Base-by-base conservation (phyloP, 2,113 vertebrate genomes). In the Elephas maximus region DNA sequence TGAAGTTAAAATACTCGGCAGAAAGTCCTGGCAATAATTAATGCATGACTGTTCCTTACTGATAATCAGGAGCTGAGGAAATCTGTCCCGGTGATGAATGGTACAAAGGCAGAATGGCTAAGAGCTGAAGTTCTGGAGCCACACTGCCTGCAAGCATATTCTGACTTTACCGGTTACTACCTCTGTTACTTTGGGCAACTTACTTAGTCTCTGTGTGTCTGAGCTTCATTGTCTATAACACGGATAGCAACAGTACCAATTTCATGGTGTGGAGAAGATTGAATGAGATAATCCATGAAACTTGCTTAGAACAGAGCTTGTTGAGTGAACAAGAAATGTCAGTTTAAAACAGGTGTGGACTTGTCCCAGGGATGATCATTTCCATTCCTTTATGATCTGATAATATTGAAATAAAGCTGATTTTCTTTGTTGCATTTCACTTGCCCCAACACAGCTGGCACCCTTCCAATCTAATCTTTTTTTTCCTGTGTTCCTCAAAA, bases 401-500 rank as follows among this genome's bases (percentile, higher is more conserved):
- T 2, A 15, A 30, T 57, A 14, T 45, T 14, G 33, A 87, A 82
- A 71, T 41, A 76, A 67, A 20, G 26, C 21, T 53, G 65, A 77
- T 74, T 90, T 93, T 82, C 82, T 44, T 33, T 76, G 26, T 10
- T 81, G 23, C 14, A 6, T 88, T 79, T 93, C 80, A 21, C 33
- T 28, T 30, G 23, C 83, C 84, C 77, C 60, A 81, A 6, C 30
- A 37, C 0, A 0, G n/a, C 23, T 8, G 2, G 26, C 3, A 51
- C 48, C 10, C 53, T 89, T 93, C 20, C 74, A 24, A 18, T 45
- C 21, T 82, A 74, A 95, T 79, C 78, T 95, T 91, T 93, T 69
- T 94, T 74, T 95, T 89, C 91, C 33, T n/a, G 0, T 20, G 33
- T 79, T 93, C 85, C 78, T 88, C 0, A 1, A 95, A 96, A 95